Conservation (phyloP, 2,888 invertebrate species). For the Trilocha varians region DNA sequence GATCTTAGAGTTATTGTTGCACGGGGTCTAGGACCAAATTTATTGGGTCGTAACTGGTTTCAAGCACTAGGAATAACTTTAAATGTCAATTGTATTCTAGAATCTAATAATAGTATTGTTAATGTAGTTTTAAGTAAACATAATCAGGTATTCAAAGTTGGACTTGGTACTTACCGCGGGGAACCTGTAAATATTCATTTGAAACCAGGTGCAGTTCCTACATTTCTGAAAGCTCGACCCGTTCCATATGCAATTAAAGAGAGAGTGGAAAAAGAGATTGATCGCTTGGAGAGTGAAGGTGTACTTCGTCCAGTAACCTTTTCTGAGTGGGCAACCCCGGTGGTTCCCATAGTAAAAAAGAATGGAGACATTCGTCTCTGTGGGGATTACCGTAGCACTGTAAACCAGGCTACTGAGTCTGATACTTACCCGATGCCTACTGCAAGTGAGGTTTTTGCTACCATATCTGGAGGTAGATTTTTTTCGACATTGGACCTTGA, state of each 20-base stretch:
- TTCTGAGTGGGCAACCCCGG: slow-evolving; percentile 22
- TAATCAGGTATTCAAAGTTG: slow-evolving; percentile 11
- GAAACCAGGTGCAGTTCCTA: slow-evolving; percentile 16
- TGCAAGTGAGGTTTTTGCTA: slow-evolving; percentile 12
- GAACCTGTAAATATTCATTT: slow-evolving; percentile 15
- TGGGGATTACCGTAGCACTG: slow-evolving; percentile 15
- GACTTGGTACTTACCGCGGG: slow-evolving; percentile 14
- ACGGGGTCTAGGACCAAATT: slow-evolving; percentile 6
- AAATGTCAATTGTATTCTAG: slow-evolving; percentile 5
- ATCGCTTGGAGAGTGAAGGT: slow-evolving; percentile 2
- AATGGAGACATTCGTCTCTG: slow-evolving; percentile 14
- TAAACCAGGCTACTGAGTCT: slow-evolving; percentile 14
- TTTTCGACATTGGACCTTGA: slow-evolving; percentile 15
- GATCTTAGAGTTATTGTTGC: slow-evolving; percentile 10
- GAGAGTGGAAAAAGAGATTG: slow-evolving; percentile 14
- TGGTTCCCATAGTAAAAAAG: slow-evolving; percentile 19
- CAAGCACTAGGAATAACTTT: slow-evolving; percentile 7
- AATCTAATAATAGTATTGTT: background rate
- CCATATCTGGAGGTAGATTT: slow-evolving; percentile 11
- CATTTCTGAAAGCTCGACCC: slow-evolving; percentile 15
- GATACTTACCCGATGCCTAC: slow-evolving; percentile 16
- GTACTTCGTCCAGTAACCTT: slow-evolving; percentile 4
- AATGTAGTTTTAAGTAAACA: background rate
- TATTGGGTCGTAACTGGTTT: slow-evolving; percentile 13
- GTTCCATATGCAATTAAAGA: slow-evolving; percentile 17